These are phyloP conservation scores for Mesorhabditis spiculigera DNA, from an alignment of 2,888 invertebrate genomes.

Conservation along the genomic window DNA sequence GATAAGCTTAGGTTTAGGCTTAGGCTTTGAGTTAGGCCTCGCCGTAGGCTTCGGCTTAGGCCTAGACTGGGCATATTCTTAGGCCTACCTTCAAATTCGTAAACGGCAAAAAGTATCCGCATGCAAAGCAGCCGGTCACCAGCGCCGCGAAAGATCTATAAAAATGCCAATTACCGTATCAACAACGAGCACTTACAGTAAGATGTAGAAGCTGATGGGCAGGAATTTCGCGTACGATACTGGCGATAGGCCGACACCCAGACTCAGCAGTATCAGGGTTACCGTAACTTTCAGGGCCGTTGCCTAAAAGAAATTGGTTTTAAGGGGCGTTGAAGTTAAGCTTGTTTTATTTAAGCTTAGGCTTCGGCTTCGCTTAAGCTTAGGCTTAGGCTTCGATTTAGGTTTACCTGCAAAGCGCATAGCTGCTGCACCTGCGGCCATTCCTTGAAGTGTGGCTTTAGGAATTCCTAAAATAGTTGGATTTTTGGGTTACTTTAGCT, in stretches of 20 bases:
- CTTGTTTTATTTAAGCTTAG: too few relatives aligned
- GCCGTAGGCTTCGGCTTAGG: background rate
- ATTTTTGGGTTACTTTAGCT: background rate
- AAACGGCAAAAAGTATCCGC: conserved; percentile 40
- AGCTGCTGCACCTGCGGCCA: background rate
- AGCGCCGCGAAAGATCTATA: conserved; percentile 32
- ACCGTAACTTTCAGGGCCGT: conserved; percentile 2
- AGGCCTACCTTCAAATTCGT: conserved; percentile 25
- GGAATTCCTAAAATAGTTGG: background rate
- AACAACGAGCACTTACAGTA: background rate
- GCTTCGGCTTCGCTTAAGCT: too few relatives aligned
- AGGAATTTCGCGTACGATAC: background rate
- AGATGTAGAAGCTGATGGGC: background rate
- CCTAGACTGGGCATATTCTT: background rate
- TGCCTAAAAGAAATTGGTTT: background rate
- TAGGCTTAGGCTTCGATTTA: too few relatives aligned
- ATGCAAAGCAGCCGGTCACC: conserved; percentile 25
- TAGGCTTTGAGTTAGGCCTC: too few relatives aligned
- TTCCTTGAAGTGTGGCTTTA: background rate
- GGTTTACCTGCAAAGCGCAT: background rate
- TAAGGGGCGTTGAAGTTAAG: background rate
- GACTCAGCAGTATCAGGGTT: background rate
- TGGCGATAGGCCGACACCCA: background rate
- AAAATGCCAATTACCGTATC: background rate
- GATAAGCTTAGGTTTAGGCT: background rate